Evolutionary conservation across 1,140 invertebrate genomes (phyloP).

Genomic region (Platorchestia sp.): DNA sequence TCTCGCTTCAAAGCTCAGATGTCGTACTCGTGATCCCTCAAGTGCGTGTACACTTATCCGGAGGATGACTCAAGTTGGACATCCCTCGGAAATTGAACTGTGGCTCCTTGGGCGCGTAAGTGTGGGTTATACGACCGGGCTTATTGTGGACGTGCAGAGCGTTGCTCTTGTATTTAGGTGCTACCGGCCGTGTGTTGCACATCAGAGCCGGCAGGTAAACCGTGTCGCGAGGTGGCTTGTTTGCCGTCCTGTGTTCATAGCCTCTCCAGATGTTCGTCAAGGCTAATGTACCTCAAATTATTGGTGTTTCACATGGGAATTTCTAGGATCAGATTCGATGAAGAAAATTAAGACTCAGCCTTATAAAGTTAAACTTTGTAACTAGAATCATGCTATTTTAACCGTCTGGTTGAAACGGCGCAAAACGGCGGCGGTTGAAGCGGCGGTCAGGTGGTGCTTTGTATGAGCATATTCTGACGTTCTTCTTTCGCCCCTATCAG

Average conservation of each 20-base stretch:
- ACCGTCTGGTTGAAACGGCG: too few species aligned
- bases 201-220: not conserved
- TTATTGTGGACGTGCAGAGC: not conserved
- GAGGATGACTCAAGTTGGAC: conserved; percentile 14
- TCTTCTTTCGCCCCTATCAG: too few species aligned
- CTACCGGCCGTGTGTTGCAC: not conserved
- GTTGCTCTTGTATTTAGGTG: not conserved
- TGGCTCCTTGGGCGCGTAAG: not conserved
- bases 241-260: not conserved
- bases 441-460: too few species aligned
- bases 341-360: too few species aligned
- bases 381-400: too few species aligned
- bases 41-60: not conserved
- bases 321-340: too few species aligned
- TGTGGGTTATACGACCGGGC: conserved; percentile 4
- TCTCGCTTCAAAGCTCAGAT: not conserved
- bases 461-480: too few species aligned
- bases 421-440: too few species aligned
- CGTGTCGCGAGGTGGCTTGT: not conserved
- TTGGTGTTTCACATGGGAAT: too few species aligned
- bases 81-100: conserved; percentile 44
- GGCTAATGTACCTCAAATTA: too few species aligned
- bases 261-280: not conserved
- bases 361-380: too few species aligned
- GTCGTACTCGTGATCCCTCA: not conserved